Evolutionary conservation across 1,140 invertebrate species (phyloP).

Genomic region (Drosophila cardini): DNA sequence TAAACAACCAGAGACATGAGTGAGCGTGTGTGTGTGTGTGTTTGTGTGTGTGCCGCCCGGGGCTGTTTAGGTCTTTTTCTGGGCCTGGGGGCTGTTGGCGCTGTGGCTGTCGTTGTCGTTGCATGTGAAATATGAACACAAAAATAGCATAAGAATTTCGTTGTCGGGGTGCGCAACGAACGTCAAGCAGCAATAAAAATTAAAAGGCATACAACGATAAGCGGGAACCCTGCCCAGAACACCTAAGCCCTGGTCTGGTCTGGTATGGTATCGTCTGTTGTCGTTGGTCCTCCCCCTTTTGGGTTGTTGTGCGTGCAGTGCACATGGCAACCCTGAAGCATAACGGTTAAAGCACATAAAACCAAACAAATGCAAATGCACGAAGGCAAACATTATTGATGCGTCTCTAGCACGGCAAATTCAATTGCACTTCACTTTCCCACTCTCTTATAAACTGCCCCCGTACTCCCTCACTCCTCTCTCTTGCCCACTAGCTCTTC

Average conservation of each 20-base stretch:
- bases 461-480: too few species aligned
- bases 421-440: constrained; percentile 53
- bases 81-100: constrained; percentile 45
- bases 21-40: constrained; percentile 22
- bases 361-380: constrained; percentile 73
- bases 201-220: constrained; percentile 81
- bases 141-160: constrained; percentile 72
- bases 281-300: background rate
- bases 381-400: constrained; percentile 64
- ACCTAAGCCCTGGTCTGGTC: background rate
- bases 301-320: constrained; percentile 48
- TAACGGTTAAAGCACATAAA: constrained; percentile 58
- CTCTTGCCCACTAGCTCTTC: background rate
- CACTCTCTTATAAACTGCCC: background rate
- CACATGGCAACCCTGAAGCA: constrained; percentile 75
- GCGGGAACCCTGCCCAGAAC: constrained; percentile 35
- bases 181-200: constrained; percentile 69
- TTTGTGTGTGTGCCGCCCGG: constrained; percentile 41
- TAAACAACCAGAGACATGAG: constrained; percentile 33
- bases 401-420: constrained; percentile 68
- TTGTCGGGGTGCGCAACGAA: constrained; percentile 47
- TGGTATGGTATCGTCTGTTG: background rate
- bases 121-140: constrained; percentile 73
- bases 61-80: constrained; percentile 36
- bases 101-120: constrained; percentile 28